Evolutionary conservation across 2,113 vertebrate species (phyloP).

Genomic region (Gadus chalcogrammus): DNA sequence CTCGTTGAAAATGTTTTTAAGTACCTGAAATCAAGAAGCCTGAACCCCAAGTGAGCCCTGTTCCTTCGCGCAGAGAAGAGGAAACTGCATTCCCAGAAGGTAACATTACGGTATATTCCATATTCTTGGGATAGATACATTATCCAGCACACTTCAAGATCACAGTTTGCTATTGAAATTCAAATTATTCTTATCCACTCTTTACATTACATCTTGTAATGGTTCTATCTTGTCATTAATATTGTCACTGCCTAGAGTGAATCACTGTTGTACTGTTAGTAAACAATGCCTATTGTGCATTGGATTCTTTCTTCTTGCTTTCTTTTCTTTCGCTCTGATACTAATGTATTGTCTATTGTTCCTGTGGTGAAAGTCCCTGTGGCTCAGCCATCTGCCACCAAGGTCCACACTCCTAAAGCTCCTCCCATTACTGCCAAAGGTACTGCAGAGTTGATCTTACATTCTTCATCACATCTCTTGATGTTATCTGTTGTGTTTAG

Average conservation of each 20-base stretch:
- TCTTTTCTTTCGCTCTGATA: not conserved
- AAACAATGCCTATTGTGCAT: too few relatives aligned
- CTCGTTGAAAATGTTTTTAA: constrained; percentile 59
- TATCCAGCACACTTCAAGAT: too few relatives aligned
- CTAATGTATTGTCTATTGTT: constrained; percentile 3
- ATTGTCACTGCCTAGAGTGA: too few relatives aligned
- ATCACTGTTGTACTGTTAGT: too few relatives aligned
- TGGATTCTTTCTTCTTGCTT: too few relatives aligned
- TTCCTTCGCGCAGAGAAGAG: constrained; percentile 63
- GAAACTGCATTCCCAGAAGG: constrained; percentile 71
- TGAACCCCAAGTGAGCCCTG: constrained; percentile 49
- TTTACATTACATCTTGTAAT: too few relatives aligned
- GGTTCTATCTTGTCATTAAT: too few relatives aligned
- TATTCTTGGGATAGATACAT: not conserved
- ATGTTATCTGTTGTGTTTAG: not conserved
- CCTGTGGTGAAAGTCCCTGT: constrained; percentile 16
- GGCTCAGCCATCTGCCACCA: constrained; percentile 16
- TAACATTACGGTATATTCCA: constrained; percentile 49
- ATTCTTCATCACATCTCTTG: not conserved
- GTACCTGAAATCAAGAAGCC: constrained; percentile 64
- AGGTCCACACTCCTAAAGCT: constrained; percentile 12
- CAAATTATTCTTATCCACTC: too few relatives aligned
- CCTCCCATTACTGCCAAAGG: constrained; percentile 24
- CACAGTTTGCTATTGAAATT: too few relatives aligned
- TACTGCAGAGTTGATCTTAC: constrained; percentile 4